Evolutionary conservation across 2,113 vertebrate genomes (phyloP).

Genomic region (Xenotilapia longispinis): DNA sequence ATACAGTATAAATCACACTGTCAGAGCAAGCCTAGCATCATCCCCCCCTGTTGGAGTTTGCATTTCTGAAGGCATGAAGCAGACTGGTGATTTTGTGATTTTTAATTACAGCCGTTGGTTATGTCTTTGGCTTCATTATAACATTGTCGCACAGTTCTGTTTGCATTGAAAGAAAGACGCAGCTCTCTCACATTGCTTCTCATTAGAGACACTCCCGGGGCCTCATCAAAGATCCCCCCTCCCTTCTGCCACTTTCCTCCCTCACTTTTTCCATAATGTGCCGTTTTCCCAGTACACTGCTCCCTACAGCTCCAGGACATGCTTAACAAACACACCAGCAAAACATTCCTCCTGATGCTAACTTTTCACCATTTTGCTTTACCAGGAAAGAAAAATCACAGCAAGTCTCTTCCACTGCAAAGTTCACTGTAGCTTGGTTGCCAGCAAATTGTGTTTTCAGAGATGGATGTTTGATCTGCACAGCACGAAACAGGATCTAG

Average conservation of each 20-base stretch:
- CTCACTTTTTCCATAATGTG: constrained; percentile 54
- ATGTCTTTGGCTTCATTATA: constrained; percentile 61
- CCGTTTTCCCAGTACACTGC: constrained; percentile 57
- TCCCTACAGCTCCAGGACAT: constrained; percentile 60
- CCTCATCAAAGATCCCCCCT: constrained; percentile 66
- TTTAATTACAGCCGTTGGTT: constrained; percentile 68
- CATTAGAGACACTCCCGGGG: constrained; percentile 70
- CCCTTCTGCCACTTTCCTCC: constrained; percentile 39
- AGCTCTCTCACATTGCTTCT: constrained; percentile 55
- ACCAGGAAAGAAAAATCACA: constrained; percentile 5
- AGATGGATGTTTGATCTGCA: constrained; percentile 23
- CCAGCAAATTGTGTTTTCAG: constrained; percentile 15
- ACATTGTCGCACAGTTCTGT: constrained; percentile 33
- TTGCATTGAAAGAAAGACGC: constrained; percentile 42
- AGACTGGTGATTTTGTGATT: constrained; percentile 60
- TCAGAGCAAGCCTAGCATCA: constrained; percentile 22
- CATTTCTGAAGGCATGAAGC: constrained; percentile 36
- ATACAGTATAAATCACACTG: constrained; percentile 2
- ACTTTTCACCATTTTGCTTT: constrained; percentile 47
- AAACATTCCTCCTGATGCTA: constrained; percentile 48
- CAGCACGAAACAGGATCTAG: background rate
- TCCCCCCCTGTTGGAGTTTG: constrained; percentile 19
- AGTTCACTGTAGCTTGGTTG: background rate
- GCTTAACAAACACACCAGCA: constrained; percentile 63
- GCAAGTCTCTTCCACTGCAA: background rate